These are phyloP conservation scores for Melanostigma gelatinosum DNA, from an alignment of 2,113 vertebrate genomes.

Conservation along the genomic window DNA sequence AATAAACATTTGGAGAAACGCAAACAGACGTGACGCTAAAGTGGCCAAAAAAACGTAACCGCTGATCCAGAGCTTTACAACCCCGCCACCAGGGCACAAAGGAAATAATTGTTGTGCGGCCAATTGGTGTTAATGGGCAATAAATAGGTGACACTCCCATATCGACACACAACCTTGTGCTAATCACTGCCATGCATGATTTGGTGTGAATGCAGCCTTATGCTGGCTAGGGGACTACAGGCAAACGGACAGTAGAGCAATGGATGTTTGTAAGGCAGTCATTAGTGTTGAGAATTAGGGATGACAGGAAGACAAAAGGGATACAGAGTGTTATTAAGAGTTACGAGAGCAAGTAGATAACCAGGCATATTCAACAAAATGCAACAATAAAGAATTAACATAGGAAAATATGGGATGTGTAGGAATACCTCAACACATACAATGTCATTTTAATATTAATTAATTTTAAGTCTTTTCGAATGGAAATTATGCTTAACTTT, in stretches of 20 bases:
- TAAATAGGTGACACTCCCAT: too few species aligned
- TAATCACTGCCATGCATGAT: neutral
- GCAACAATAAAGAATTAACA: neutral
- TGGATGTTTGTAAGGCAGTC: neutral
- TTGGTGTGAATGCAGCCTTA: neutral
- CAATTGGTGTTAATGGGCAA: too few species aligned
- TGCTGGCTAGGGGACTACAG: neutral
- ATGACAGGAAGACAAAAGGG: neutral
- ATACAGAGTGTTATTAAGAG: neutral
- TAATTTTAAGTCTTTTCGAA: neutral
- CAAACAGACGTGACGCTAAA: too few species aligned
- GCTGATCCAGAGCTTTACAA: too few species aligned
- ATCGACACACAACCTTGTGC: too few species aligned
- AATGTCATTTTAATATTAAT: slow-evolving; percentile 2
- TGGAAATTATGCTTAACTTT: slow-evolving; percentile 5
- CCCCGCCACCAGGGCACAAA: too few species aligned
- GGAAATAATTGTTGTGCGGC: too few species aligned
- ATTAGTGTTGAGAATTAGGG: slow-evolving; percentile 8
- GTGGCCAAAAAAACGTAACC: too few species aligned
- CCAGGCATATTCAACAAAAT: slow-evolving; percentile 10
- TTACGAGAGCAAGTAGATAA: slow-evolving; percentile 2
- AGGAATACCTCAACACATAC: slow-evolving; percentile 60
- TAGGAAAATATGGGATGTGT: neutral
- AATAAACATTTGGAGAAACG: too few species aligned
- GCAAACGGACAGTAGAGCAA: slow-evolving; percentile 1